Evolutionary conservation across 2,888 invertebrate species (phyloP).

Genomic region (Xiphydria camelus): DNA sequence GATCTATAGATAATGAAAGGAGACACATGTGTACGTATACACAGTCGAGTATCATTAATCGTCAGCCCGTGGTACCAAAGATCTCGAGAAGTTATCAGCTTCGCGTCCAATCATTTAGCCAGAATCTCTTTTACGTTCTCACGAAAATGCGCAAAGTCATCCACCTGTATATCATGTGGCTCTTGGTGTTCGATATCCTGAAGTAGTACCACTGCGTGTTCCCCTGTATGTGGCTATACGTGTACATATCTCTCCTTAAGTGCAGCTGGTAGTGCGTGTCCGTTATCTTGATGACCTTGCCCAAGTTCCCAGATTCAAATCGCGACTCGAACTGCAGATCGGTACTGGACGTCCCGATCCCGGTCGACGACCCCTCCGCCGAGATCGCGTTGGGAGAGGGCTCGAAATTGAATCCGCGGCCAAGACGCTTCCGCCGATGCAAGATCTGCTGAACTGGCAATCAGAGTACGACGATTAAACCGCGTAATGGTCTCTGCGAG

Average conservation of each 20-base stretch:
- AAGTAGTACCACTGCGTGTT: constrained; percentile 99
- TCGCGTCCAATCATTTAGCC: background rate
- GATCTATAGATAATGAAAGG: too few relatives aligned
- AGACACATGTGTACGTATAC: too few relatives aligned
- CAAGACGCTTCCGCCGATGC: constrained; percentile 76
- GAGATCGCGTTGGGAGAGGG: constrained; percentile 49
- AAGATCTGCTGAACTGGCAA: constrained; percentile 78
- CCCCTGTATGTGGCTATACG: constrained; percentile 85
- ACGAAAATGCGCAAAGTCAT: too few relatives aligned
- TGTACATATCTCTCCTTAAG: constrained; percentile 83
- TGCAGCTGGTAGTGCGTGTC: constrained; percentile 90
- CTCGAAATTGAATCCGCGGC: constrained; percentile 21
- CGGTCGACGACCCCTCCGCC: constrained; percentile 65
- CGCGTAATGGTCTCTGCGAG: too few relatives aligned
- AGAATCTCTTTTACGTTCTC: too few relatives aligned
- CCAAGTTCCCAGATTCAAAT: constrained; percentile 92
- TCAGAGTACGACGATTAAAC: too few relatives aligned
- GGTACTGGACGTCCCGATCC: constrained; percentile 38
- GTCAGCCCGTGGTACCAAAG: too few relatives aligned
- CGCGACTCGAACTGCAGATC: constrained; percentile 86
- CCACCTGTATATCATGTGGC: constrained; percentile 83
- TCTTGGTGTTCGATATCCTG: constrained; percentile 80
- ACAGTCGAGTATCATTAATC: too few relatives aligned
- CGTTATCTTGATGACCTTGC: constrained; percentile 86
- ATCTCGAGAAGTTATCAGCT: background rate